These are phyloP conservation scores for Cynaeus angustus DNA, from an alignment of 2,888 invertebrate species.

Conservation along the genomic window DNA sequence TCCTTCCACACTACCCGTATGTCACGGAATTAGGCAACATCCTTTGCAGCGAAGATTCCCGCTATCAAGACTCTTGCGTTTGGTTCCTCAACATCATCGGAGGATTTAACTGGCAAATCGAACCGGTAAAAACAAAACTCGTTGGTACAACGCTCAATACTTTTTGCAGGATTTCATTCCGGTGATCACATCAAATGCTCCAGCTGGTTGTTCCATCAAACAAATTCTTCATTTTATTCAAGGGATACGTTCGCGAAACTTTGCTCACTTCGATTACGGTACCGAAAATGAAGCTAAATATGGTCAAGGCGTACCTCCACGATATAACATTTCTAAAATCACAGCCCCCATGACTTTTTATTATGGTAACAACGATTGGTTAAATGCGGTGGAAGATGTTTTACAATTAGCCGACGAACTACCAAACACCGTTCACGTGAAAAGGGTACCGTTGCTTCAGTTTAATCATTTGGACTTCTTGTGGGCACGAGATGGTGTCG, in stretches of 20 bases:
- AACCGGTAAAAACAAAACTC: conserved; percentile 22
- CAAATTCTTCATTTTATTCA: conserved; percentile 45
- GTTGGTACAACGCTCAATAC: not conserved
- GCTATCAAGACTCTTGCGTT: conserved; percentile 30
- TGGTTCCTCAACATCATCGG: conserved; percentile 23
- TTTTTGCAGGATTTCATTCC: conserved; percentile 43
- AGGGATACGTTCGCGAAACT: conserved; percentile 33
- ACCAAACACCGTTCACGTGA: conserved; percentile 65
- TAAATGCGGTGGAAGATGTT: conserved; percentile 64
- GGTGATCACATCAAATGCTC: conserved; percentile 37
- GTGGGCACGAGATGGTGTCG: conserved; percentile 70
- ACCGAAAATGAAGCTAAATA: conserved; percentile 47
- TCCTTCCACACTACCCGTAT: conserved; percentile 29
- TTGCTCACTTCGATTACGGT: conserved; percentile 52
- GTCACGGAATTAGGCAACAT: conserved; percentile 13
- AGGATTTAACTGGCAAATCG: conserved; percentile 32
- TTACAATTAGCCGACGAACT: conserved; percentile 73
- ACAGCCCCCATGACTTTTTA: conserved; percentile 48
- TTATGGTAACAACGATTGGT: conserved; percentile 42
- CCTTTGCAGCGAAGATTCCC: conserved; percentile 26
- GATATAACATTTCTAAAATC: conserved; percentile 47
- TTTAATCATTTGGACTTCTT: conserved; percentile 74
- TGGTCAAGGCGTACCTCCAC: conserved; percentile 43
- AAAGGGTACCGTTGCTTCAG: conserved; percentile 59
- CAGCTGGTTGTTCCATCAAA: conserved; percentile 46